Percentiles rank a stretch among this genome's conserved stretches.
Evolutionary conservation across 2,113 vertebrate species (phyloP).

Genomic region (Crotalus helleri): DNA sequence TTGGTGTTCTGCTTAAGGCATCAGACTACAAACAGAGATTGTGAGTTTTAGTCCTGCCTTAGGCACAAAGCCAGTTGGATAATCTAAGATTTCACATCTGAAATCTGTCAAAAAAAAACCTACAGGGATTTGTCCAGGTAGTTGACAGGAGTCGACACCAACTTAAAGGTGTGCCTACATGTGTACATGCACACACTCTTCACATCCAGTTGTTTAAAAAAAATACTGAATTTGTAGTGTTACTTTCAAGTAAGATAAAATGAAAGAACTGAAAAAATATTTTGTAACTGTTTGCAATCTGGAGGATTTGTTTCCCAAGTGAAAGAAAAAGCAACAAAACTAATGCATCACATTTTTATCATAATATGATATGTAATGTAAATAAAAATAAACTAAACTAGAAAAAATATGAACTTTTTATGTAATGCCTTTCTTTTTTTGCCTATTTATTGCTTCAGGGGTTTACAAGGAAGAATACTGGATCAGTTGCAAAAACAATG

Average conservation of each 20-base stretch:
- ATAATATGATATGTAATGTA: neutral
- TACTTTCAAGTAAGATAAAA: neutral
- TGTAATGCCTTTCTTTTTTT: neutral
- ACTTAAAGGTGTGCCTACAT: neutral
- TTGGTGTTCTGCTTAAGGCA: neutral
- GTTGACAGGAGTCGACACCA: neutral
- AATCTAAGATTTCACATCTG: neutral
- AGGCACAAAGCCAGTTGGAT: neutral
- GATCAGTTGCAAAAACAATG: constrained; percentile 79
- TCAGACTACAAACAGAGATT: neutral
- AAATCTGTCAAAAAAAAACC: neutral
- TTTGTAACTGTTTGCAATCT: neutral
- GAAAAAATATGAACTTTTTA: neutral
- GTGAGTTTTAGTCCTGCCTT: neutral
- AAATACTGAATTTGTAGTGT: neutral
- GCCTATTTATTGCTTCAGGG: constrained; percentile 60
- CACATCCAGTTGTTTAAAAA: neutral
- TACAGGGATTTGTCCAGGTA: neutral
- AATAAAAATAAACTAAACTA: neutral
- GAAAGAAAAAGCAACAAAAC: neutral
- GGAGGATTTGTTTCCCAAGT: neutral
- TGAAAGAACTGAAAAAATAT: neutral
- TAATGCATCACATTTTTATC: neutral
- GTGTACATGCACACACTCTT: neutral
- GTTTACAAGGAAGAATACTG: constrained; percentile 72